Percentiles rank a stretch among this genome's conserved stretches.
Evolutionary conservation across 2,888 invertebrate species (phyloP).

Genomic region (Hemaris fuciformis): DNA sequence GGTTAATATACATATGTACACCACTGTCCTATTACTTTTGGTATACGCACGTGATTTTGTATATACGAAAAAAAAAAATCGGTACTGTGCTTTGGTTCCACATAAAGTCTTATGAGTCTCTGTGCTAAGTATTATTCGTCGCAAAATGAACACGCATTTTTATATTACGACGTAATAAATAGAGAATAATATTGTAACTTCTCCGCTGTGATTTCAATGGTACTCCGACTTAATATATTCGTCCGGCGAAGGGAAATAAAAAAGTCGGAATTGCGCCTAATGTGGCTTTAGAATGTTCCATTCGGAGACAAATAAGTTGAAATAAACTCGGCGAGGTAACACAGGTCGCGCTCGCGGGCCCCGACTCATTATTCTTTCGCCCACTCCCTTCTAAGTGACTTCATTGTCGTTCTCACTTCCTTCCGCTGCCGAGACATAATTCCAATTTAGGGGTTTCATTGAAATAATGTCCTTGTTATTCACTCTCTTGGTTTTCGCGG

Average conservation of each 20-base stretch:
- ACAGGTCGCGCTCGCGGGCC: constrained; percentile 44
- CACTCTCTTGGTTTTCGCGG: neutral
- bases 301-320: constrained; percentile 62
- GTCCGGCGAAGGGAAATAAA: constrained; percentile 38
- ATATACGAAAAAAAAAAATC: too few relatives aligned
- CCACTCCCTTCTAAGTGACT: constrained; percentile 62
- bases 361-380: constrained; percentile 66
- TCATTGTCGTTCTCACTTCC: constrained; percentile 70
- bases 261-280: constrained; percentile 44
- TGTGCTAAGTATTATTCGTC: too few relatives aligned
- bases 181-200: neutral
- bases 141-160: neutral
- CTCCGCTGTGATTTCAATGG: constrained; percentile 21
- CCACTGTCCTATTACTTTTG: too few relatives aligned
- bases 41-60: too few relatives aligned
- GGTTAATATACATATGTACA: too few relatives aligned
- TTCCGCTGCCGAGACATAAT: constrained; percentile 63
- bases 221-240: constrained; percentile 21
- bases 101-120: too few relatives aligned
- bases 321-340: constrained; percentile 52
- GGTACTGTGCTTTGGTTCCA: too few relatives aligned
- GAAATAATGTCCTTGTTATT: constrained; percentile 45
- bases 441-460: constrained; percentile 60
- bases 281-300: constrained; percentile 46
- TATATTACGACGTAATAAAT: neutral